Evolutionary conservation across 2,888 invertebrate species (phyloP).

Genomic region (Apodemia hepburni): DNA sequence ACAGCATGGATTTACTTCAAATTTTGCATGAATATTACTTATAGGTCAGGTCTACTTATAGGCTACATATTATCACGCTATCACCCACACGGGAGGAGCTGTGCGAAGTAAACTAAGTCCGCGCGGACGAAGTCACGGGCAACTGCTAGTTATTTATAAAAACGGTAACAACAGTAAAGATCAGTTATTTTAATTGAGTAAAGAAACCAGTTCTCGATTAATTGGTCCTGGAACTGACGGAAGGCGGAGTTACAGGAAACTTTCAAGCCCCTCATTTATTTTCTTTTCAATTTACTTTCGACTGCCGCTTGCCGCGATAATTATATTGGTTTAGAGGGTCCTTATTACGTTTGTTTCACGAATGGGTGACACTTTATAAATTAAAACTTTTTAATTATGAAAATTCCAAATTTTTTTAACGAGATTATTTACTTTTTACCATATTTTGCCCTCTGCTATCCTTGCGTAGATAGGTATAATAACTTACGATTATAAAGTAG

Average conservation of each 20-base stretch:
- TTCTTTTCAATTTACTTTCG: slow-evolving; percentile 8
- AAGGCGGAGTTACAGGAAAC: neutral
- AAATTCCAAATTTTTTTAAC: neutral
- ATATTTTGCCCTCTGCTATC: too few relatives aligned
- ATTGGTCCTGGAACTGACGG: slow-evolving; percentile 3
- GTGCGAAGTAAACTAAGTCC: too few relatives aligned
- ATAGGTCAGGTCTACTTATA: too few relatives aligned
- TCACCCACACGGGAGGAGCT: too few relatives aligned
- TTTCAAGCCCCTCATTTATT: slow-evolving; percentile 5
- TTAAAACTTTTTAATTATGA: slow-evolving; percentile 1
- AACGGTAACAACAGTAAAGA: too few relatives aligned
- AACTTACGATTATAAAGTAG: too few relatives aligned
- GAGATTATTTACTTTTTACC: neutral
- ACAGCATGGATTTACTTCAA: too few relatives aligned
- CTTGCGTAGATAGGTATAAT: too few relatives aligned
- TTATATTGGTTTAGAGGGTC: neutral
- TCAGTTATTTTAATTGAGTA: neutral
- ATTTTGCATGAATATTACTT: too few relatives aligned
- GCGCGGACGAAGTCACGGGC: too few relatives aligned
- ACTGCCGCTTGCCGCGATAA: slow-evolving; percentile 3
- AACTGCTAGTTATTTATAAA: too few relatives aligned
- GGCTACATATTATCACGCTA: too few relatives aligned
- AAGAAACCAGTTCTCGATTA: slow-evolving; percentile 2
- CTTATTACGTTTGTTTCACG: slow-evolving; percentile 3
- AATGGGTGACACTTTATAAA: neutral